phyloP scores from a whole-genome alignment of 2,797 vertebrate species.

The Propithecus deckenii region DNA sequence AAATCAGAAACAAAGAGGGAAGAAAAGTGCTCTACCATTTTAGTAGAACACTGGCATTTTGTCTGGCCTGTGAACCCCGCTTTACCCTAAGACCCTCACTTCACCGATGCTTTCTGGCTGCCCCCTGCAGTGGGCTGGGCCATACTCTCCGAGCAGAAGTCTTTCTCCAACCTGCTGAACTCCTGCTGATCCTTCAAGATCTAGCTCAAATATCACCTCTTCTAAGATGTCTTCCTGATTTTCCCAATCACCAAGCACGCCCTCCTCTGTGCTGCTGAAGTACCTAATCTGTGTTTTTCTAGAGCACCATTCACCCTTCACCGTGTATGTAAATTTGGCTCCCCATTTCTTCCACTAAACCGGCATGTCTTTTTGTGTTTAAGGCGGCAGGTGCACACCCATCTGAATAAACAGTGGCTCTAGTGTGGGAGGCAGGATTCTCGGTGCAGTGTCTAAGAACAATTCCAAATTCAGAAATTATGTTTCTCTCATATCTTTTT shows the following conservation, averaged over 20 bases:
- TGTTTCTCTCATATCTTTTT: conserved; percentile 68
- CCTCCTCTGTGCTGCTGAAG: neutral
- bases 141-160: neutral
- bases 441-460: neutral
- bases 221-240: neutral
- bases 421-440: conserved; percentile 22
- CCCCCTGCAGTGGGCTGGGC: neutral
- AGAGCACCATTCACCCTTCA: neutral
- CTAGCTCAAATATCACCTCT: neutral
- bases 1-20: neutral
- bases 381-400: neutral
- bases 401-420: neutral
- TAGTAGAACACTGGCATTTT: neutral
- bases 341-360: neutral
- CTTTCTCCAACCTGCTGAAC: neutral
- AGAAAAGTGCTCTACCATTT: neutral
- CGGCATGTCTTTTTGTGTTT: neutral
- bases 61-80: too few relatives aligned
- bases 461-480: conserved; percentile 79
- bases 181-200: neutral
- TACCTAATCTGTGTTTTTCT: neutral
- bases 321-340: neutral
- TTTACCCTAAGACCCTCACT: too few relatives aligned
- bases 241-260: neutral
- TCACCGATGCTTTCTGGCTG: neutral